Evolutionary conservation across 2,888 invertebrate species (phyloP), one percentile per base, ranked within the genome.

Genomic region (Scaptodrosophila latifasciaeformis): DNA sequence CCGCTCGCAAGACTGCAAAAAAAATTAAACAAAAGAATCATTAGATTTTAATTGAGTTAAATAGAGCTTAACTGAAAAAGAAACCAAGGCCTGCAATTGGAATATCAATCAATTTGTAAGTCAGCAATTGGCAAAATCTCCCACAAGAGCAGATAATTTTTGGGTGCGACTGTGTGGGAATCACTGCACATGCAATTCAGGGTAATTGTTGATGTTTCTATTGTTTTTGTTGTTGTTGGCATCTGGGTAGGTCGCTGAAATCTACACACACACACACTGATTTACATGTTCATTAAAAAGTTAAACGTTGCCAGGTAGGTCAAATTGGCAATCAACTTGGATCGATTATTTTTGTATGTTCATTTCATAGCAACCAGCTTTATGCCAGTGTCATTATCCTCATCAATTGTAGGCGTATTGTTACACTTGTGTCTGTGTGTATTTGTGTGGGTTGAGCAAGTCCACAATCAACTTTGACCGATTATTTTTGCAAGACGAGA

Each of bases 21-120:
- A 37, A 21, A 15, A 17, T 19, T 13, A 19, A 27, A 19, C 27
- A n/a, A 49, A 42, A 31, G 10, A 21, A 10, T 10, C 12, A 42
- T 49, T 42, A 34, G 13, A 42, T 13, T 17, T 19, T 40, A 42
- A 40, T 53, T 54, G 59, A 56, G 63, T 65, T 77, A 65, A 75
- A 70, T 80, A 80, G 80, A 80, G 78, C 75, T 65, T 70, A n/a
- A n/a, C n/a, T 74, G 59, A 61, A 53, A 54, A 53, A 54, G 60
- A 51, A 54, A 53, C 56, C 57, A 53, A 56, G 49, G 68, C 56
- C 52, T 53, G 55, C 61, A 56, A 59, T 75, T 65, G 62, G 62
- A 75, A 61, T 75, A 78, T 70, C 62, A 60, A 9, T 27, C 15
- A 17, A 37, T 17, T 37, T 17, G 15, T 1, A 3, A 18, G 10